Evolutionary conservation across 2,113 vertebrate genomes (phyloP), one percentile per base, ranked within the genome.

Genomic region (Anguilla japonica): DNA sequence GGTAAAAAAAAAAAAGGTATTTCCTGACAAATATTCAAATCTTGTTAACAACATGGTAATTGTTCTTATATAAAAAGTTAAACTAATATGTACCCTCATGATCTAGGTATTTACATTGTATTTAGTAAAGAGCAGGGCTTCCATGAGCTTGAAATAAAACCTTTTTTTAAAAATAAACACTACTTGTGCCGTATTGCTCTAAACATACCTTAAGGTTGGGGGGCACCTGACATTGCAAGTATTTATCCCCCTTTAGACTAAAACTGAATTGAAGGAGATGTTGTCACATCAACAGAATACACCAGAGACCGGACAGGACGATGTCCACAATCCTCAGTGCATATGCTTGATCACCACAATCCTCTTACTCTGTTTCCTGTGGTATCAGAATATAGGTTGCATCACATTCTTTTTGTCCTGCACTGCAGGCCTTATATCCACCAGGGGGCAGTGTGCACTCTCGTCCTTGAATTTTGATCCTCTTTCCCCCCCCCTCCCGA

Each of bases 121-220:
- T 94, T 92, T 93, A 93, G 94, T 93, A 93, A 93, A 94, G 93
- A 93, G 94, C 41, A 95, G 93, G 95, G 94, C 94, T 95, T 95
- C 93, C 93, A 94, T 95, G 94, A 95, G 94, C 91, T 92, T 94
- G 88, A 94, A 95, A 95, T 95, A 95, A 96, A 89, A 83, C 93
- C 94, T 75, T 91, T 91, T 94, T 95, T 93, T 92, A 92, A 93
- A 94, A 94, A 92, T 89, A 93, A 83, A 75, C 20, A 39, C 0
- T 79, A 57, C 82, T 34, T 89, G 53, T 34, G 50, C 0, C 1
- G 57, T 16, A 22, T 85, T 67, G 56, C 63, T 84, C 63, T 63
- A 18, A 50, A 84, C 39, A 41, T 29, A 8, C 63, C 71, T 34
- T 26, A 67, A 67, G 60, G 60, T 22, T 67, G 60, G 60, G 22